phyloP scores from a whole-genome alignment of 2,888 invertebrate genomes.

The Polyploca ridens region DNA sequence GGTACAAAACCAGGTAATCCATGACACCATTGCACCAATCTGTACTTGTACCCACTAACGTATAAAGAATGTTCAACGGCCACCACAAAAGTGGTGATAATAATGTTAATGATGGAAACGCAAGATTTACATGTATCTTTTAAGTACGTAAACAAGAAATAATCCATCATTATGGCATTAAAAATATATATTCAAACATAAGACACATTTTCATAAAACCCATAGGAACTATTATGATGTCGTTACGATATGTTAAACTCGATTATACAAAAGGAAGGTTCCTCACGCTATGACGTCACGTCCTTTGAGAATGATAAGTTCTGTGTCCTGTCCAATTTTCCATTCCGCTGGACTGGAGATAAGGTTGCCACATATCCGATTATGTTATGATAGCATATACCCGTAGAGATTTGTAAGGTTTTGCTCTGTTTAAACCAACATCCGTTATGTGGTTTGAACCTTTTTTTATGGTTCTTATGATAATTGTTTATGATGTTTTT shows the following conservation, averaged over 20 bases:
- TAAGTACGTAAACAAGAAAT: too few relatives aligned
- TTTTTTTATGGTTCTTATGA: neutral
- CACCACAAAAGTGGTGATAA: too few relatives aligned
- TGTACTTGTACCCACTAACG: too few relatives aligned
- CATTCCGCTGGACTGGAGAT: conserved; percentile 37
- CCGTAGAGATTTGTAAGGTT: conserved; percentile 21
- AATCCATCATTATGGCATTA: too few relatives aligned
- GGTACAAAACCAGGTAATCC: too few relatives aligned
- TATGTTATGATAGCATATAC: conserved; percentile 21
- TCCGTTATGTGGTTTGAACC: neutral
- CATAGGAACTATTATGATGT: neutral
- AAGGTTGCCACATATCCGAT: conserved; percentile 34
- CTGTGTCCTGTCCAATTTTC: conserved; percentile 48
- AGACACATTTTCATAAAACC: neutral
- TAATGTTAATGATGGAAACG: too few relatives aligned
- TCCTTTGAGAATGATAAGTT: conserved; percentile 34
- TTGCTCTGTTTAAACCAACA: neutral
- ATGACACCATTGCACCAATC: too few relatives aligned
- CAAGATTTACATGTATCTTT: too few relatives aligned
- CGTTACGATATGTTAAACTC: too few relatives aligned
- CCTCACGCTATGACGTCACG: conserved; percentile 14
- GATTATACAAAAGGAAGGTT: neutral
- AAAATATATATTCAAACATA: too few relatives aligned
- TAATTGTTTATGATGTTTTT: neutral
- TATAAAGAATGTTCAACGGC: too few relatives aligned